Evolutionary conservation across 2,113 vertebrate species (phyloP).

Genomic region (Meleagris gallopavo): DNA sequence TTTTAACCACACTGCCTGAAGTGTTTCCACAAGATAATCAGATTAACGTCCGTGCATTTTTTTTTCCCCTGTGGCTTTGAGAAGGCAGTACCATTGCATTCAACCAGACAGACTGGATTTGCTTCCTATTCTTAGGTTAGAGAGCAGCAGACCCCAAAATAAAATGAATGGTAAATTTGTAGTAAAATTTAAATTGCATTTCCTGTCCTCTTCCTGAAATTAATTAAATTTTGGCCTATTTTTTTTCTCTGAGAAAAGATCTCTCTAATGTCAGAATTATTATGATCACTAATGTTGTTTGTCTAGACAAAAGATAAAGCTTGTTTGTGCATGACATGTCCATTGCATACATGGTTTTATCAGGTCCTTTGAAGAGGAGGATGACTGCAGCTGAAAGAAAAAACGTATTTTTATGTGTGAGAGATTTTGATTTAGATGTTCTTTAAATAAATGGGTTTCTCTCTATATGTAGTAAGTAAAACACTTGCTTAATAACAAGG

Average conservation of each 20-base stretch:
- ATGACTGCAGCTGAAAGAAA: background rate
- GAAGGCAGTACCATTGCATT: constrained; percentile 29
- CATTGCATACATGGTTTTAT: background rate
- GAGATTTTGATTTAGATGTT: background rate
- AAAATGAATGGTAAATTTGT: background rate
- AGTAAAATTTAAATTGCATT: background rate
- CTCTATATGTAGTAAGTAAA: background rate
- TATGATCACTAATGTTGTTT: background rate
- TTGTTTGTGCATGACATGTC: background rate
- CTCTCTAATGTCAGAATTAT: background rate
- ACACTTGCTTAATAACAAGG: background rate
- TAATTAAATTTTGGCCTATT: constrained; percentile 23
- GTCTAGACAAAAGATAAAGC: background rate
- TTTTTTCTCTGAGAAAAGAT: background rate
- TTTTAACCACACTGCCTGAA: constrained; percentile 41
- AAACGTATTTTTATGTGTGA: background rate
- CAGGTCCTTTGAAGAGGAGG: background rate
- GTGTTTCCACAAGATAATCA: constrained; percentile 47
- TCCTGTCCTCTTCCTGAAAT: background rate
- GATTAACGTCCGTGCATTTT: constrained; percentile 27
- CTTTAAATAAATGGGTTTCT: background rate
- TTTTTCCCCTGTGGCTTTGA: background rate
- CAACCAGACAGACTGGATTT: constrained; percentile 8
- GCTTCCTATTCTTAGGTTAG: constrained; percentile 14
- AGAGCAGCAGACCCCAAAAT: constrained; percentile 21